Evolutionary conservation across 2,888 invertebrate genomes (phyloP).

Genomic region (Drosophila paracracens): DNA sequence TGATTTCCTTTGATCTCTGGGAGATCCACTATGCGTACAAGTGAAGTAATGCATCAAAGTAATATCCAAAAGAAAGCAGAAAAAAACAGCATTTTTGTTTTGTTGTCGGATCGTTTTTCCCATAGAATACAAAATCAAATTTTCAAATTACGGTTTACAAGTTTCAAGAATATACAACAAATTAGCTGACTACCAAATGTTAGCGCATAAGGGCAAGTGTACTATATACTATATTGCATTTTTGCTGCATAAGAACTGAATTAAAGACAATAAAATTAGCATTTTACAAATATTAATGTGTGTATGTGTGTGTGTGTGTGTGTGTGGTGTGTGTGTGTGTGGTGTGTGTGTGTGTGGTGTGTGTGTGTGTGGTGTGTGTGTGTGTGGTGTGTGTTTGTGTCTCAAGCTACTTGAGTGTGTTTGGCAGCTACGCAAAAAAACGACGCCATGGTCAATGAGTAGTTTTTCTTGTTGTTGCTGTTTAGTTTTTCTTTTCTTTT

Average conservation of each 20-base stretch:
- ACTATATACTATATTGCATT: slow-evolving; percentile 79
- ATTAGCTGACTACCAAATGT: slow-evolving; percentile 52
- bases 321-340: slow-evolving; percentile 18
- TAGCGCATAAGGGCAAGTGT: slow-evolving; percentile 59
- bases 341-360: slow-evolving; percentile 8
- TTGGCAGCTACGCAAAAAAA: slow-evolving; percentile 36
- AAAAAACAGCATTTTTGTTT: slow-evolving; percentile 61
- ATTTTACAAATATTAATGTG: slow-evolving; percentile 34
- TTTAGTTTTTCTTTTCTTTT: slow-evolving; percentile 17
- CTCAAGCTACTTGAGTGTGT: slow-evolving; percentile 32
- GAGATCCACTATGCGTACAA: slow-evolving; percentile 93
- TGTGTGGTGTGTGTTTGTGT: slow-evolving; percentile 5
- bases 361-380: slow-evolving; percentile 6
- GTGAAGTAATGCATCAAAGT: slow-evolving; percentile 82
- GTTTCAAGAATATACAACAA: slow-evolving; percentile 6
- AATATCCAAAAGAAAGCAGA: slow-evolving; percentile 71
- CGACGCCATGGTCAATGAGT: slow-evolving; percentile 26
- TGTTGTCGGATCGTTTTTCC: slow-evolving; percentile 58
- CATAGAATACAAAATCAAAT: slow-evolving; percentile 34
- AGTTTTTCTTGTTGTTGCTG: slow-evolving; percentile 6
- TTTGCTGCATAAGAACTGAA: slow-evolving; percentile 54
- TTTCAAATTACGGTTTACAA: slow-evolving; percentile 25
- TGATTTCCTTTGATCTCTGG: slow-evolving; percentile 99
- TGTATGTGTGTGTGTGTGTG: slow-evolving; percentile 3
- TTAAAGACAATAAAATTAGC: slow-evolving; percentile 60